Percentiles rank a stretch among this genome's conserved stretches.
Conservation (phyloP, 2,797 vertebrate species). For the Clarias laeviceps region DNA sequence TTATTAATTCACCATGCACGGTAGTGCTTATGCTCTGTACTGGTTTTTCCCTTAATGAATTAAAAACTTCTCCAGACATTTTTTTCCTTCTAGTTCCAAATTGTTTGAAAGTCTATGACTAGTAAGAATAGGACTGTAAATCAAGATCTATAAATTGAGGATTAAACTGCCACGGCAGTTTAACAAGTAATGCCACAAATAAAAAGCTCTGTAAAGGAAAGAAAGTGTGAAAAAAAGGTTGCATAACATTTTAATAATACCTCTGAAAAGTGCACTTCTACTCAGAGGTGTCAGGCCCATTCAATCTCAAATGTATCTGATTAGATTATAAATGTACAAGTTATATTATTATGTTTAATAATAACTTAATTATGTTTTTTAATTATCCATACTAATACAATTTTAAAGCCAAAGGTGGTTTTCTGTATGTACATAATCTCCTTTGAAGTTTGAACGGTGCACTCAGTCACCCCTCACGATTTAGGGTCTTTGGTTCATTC, state of each 20-base stretch:
- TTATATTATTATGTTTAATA: too few relatives aligned
- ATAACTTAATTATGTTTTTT: too few relatives aligned
- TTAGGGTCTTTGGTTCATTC: too few relatives aligned
- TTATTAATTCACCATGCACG: conserved; percentile 12
- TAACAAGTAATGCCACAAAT: neutral
- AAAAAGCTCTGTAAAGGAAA: conserved; percentile 4
- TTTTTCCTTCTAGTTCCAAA: neutral
- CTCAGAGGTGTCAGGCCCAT: neutral
- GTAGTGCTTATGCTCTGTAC: conserved; percentile 15
- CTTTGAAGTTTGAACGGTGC: too few relatives aligned
- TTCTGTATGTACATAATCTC: too few relatives aligned
- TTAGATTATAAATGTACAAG: too few relatives aligned
- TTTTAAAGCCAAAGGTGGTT: too few relatives aligned
- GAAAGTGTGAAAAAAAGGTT: neutral
- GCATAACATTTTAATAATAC: neutral
- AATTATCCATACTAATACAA: too few relatives aligned
- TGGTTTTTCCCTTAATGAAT: conserved; percentile 5
- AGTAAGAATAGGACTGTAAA: neutral
- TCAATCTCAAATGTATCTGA: too few relatives aligned
- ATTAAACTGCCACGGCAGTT: conserved; percentile 13
- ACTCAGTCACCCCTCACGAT: too few relatives aligned
- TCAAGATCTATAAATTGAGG: neutral
- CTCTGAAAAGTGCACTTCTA: neutral
- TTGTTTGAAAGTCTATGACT: neutral
- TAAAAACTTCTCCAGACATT: conserved; percentile 9